Conservation (phyloP, 2,888 invertebrate species). For the Drosophila testacea region DNA sequence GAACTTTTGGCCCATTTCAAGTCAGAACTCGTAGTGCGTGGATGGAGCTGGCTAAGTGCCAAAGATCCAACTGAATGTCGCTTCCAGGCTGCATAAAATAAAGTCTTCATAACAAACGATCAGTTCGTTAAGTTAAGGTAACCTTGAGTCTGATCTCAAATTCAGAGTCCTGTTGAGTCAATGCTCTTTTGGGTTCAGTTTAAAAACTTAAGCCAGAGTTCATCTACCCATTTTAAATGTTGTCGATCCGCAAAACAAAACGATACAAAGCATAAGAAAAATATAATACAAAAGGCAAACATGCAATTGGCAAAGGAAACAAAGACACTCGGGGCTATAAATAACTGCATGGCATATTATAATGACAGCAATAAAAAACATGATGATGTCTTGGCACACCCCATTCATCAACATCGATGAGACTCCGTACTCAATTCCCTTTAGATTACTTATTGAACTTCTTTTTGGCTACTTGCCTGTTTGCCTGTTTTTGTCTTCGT, state of each 20-base stretch:
- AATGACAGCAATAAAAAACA: slow-evolving; percentile 81
- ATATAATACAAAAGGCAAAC: slow-evolving; percentile 40
- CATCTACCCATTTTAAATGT: slow-evolving; percentile 50
- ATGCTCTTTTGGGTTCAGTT: slow-evolving; percentile 18
- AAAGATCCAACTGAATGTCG: slow-evolving; percentile 12
- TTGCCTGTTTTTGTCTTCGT: slow-evolving; percentile 29
- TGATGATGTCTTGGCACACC: slow-evolving; percentile 76
- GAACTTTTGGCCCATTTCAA: slow-evolving; percentile 77
- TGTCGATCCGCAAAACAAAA: slow-evolving; percentile 33
- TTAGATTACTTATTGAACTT: slow-evolving; percentile 65
- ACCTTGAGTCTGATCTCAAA: slow-evolving; percentile 33
- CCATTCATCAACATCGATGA: slow-evolving; percentile 78
- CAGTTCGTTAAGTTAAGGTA: slow-evolving; percentile 2
- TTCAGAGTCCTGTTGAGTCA: slow-evolving; percentile 25
- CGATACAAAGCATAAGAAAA: slow-evolving; percentile 27
- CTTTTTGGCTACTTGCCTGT: slow-evolving; percentile 37
- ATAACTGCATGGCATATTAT: slow-evolving; percentile 71
- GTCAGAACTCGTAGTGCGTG: slow-evolving; percentile 35
- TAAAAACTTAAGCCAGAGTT: slow-evolving; percentile 51
- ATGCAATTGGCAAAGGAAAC: slow-evolving; percentile 50
- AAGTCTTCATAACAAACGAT: background rate
- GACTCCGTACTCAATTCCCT: slow-evolving; percentile 3
- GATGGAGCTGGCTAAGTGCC: slow-evolving; percentile 31
- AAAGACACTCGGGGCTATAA: slow-evolving; percentile 64
- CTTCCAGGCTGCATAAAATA: slow-evolving; percentile 10